Percentiles rank a stretch among this genome's conserved stretches.
These are phyloP conservation scores for Scomberomorus guttatus DNA, from an alignment of 2,797 vertebrate genomes.

Conservation along the genomic window DNA sequence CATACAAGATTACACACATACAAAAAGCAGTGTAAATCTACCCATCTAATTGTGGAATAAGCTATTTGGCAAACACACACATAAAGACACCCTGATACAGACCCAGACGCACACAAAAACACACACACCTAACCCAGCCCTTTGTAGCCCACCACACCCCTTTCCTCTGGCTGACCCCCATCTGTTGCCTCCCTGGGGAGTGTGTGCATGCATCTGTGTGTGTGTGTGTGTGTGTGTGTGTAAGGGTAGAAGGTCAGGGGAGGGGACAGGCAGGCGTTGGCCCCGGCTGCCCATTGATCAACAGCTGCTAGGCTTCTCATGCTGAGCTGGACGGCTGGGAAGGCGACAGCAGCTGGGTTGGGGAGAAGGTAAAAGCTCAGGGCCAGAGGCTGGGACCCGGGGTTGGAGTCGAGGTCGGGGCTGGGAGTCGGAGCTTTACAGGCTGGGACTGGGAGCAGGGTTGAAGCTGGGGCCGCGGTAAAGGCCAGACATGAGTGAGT, in stretches of 20 bases:
- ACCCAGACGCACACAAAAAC: constrained; percentile 32
- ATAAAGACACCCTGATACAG: constrained; percentile 31
- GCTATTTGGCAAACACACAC: constrained; percentile 36
- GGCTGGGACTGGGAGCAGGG: constrained; percentile 20
- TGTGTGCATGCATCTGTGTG: constrained; percentile 66
- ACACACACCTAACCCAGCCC: constrained; percentile 77
- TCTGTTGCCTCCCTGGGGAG: constrained; percentile 85
- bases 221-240: constrained; percentile 58
- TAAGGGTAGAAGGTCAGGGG: constrained; percentile 74
- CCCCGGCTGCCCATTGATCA: constrained; percentile 84
- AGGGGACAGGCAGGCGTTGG: constrained; percentile 84
- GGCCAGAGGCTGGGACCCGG: constrained; percentile 67
- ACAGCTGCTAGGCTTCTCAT: constrained; percentile 88
- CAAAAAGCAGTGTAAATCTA: constrained; percentile 12
- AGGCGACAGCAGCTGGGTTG: constrained; percentile 82
- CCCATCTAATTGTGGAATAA: constrained; percentile 31
- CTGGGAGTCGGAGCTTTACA: constrained; percentile 7
- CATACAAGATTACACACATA: constrained; percentile 40
- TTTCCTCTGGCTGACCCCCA: constrained; percentile 86
- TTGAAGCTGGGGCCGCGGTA: constrained; percentile 13
- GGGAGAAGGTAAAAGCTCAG: constrained; percentile 67
- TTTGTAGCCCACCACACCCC: constrained; percentile 71
- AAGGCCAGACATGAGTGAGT: constrained; percentile 44
- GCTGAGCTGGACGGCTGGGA: constrained; percentile 82
- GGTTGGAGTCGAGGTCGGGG: constrained; percentile 41